phyloP scores from a whole-genome alignment of 1,140 invertebrate species.

The Aphidius gifuensis region DNA sequence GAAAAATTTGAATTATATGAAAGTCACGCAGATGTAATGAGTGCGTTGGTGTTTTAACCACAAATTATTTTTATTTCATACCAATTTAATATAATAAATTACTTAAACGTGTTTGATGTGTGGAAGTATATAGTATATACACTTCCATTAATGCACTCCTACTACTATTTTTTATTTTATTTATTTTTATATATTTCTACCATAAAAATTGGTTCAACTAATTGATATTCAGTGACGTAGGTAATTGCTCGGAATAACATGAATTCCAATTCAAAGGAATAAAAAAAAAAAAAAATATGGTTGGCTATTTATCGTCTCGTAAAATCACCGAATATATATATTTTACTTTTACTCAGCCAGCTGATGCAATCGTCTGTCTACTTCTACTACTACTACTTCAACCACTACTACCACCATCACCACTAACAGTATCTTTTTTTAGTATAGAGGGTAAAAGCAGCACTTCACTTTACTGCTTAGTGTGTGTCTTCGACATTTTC shows the following conservation, averaged over 20 bases:
- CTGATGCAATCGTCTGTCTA: constrained; percentile 35
- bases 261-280: constrained; percentile 49
- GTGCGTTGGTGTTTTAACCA: neutral
- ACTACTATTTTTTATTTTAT: neutral
- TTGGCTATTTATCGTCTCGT: constrained; percentile 44
- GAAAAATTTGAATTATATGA: constrained; percentile 30
- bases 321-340: constrained; percentile 48
- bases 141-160: neutral
- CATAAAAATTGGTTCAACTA: constrained; percentile 34
- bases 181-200: no score
- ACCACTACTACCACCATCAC: constrained; percentile 3
- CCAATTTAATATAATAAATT: no score
- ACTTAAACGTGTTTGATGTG: neutral
- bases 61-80: neutral
- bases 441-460: constrained; percentile 14
- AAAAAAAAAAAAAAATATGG: constrained; percentile 42
- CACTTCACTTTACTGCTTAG: constrained; percentile 19
- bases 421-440: neutral
- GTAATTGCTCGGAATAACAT: constrained; percentile 51
- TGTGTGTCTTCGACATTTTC: constrained; percentile 3
- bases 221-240: constrained; percentile 51
- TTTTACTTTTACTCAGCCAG: constrained; percentile 45
- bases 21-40: constrained; percentile 16
- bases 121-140: neutral
- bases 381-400: no score